Evolutionary conservation across 2,888 invertebrate species (phyloP), one percentile per base, ranked within the genome.

Genomic region (Resseliella maxima): DNA sequence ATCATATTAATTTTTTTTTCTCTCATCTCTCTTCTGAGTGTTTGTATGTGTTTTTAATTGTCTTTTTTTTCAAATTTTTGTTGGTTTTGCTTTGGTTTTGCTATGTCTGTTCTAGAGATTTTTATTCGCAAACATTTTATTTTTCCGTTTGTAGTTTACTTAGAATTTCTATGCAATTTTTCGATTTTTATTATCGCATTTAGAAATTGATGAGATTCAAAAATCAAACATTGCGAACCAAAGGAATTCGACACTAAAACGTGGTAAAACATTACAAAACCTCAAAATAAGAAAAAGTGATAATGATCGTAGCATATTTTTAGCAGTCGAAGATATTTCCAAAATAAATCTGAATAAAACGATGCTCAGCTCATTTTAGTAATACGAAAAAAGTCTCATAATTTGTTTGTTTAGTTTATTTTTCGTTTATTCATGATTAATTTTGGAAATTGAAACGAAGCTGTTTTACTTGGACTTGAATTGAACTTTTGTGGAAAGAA

Each of bases 341-440:
- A 83, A 83, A 83, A 83, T 38, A 36, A 36, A 83, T 83, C 83
- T 83, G 38, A 83, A 83, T 83, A 83, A 83, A 0, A 83, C 83
- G 38, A 83, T 83, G 83, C 83, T 83, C 83, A 83, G 83, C 83
- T 83, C 83, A 83, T 83, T n/a, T 83, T 2, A 24, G 8, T 83
- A 83, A 21, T n/a, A 83, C 38, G 31, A 72, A 83, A 83, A 72
- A 72, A 24, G 72, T 72, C 72, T 31, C 72, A 72, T 27, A 15
- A 72, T 27, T 72, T 18, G 18, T 50, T 15, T 18, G 5, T 41
- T 8, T 41, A 8, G 41, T 41, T 41, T 59, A 10, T 10, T 59
- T 24, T 12, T 24, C 59, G 59, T 59, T 72, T 72, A 72, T 72
- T 72, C 72, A 72, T 10, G 72, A 72, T 72, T 31, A 8, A 72